These are phyloP conservation scores for Pocillopora meandrina DNA, from an alignment of 92 coral and sea anemone species.

Conservation along the genomic window DNA sequence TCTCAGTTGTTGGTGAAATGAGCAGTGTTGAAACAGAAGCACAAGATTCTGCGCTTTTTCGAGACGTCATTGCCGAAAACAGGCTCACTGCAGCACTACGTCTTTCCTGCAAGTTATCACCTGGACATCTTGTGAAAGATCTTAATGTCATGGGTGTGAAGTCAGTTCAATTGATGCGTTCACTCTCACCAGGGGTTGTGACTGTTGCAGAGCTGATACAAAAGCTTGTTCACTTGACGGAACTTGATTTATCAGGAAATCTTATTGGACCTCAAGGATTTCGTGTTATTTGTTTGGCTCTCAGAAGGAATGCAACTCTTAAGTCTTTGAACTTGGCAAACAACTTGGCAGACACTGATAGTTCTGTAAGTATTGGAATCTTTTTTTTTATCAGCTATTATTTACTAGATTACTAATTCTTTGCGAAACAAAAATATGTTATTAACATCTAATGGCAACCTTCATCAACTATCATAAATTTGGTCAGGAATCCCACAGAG, in stretches of 20 bases:
- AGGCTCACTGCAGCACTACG: conserved; percentile 51
- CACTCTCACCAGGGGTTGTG: conserved; percentile 41
- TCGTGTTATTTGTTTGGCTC: conserved; percentile 64
- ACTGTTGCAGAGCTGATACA: conserved; percentile 27
- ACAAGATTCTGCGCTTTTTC: background rate
- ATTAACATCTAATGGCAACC: too few species aligned
- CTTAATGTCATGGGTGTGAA: conserved; percentile 49
- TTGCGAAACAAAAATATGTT: too few species aligned
- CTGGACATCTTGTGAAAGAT: conserved; percentile 57
- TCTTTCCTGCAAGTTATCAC: conserved; percentile 58
- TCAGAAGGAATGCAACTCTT: conserved; percentile 50
- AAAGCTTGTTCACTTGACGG: conserved; percentile 44
- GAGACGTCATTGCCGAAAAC: conserved; percentile 40
- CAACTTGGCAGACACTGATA: conserved; percentile 67
- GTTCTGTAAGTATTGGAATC: conserved; percentile 58
- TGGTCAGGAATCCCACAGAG: too few species aligned
- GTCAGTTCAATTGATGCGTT: conserved; percentile 49
- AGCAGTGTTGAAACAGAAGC: background rate
- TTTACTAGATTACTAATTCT: background rate
- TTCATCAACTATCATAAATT: too few species aligned
- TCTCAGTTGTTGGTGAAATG: background rate
- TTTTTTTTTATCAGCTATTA: background rate
- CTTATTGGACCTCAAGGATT: conserved; percentile 73
- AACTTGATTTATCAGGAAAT: conserved; percentile 64
- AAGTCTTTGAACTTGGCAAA: conserved; percentile 61